Percentiles rank a stretch among this genome's conserved stretches.
Conservation (phyloP, 2,888 invertebrate genomes). For the Meteorus cinctellus region DNA sequence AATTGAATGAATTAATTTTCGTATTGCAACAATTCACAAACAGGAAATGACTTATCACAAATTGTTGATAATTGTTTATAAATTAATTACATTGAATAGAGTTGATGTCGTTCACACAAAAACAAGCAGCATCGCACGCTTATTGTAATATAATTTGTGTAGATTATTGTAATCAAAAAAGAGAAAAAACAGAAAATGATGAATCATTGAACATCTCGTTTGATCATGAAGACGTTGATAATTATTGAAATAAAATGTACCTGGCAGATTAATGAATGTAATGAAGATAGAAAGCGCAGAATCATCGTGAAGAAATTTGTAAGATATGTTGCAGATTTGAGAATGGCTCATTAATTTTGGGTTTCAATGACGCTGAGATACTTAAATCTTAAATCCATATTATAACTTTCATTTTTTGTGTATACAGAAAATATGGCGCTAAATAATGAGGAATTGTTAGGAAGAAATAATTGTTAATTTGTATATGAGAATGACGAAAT, state of each 20-base stretch:
- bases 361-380: not conserved
- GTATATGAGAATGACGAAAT: not conserved
- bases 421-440: not conserved
- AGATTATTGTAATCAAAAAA: not conserved
- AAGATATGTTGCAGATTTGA: too few relatives aligned
- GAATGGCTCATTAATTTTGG: not conserved
- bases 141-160: not conserved
- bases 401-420: not conserved
- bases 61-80: not conserved
- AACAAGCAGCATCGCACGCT: not conserved
- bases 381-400: not conserved
- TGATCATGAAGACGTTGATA: not conserved
- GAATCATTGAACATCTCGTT: not conserved
- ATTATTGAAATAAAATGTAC: not conserved
- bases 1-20: not conserved
- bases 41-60: conserved; percentile 44
- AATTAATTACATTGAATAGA: not conserved
- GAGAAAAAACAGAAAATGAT: not conserved
- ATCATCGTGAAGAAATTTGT: too few relatives aligned
- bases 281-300: too few relatives aligned
- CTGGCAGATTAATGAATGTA: not conserved
- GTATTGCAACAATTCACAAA: conserved; percentile 41
- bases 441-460: not conserved
- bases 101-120: not conserved
- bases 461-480: not conserved